A percentile compares a stretch with the other conserved stretches of the same genome.
These are phyloP conservation scores for Lates calcarifer DNA, from an alignment of 2,113 vertebrate genomes.

Conservation along the genomic window DNA sequence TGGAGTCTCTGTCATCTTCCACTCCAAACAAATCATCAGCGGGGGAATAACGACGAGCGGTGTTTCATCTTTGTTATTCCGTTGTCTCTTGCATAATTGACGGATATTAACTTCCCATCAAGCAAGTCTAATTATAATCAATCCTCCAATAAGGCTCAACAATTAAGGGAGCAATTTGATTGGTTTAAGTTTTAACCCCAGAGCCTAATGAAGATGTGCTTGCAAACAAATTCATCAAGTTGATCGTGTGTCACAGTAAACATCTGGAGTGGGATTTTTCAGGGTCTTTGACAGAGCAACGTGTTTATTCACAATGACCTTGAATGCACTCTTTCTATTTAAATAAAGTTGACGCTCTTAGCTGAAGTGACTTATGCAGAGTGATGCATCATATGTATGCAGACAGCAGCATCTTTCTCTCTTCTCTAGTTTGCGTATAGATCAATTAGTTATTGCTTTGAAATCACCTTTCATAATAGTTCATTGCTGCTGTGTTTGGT, in stretches of 20 bases:
- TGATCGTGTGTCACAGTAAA: conserved; percentile 36
- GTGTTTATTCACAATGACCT: conserved; percentile 23
- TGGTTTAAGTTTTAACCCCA: conserved; percentile 88
- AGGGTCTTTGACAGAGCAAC: conserved; percentile 1
- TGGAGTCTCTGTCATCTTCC: conserved; percentile 60
- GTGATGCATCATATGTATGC: not conserved
- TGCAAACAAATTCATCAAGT: conserved; percentile 87
- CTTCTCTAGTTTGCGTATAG: not conserved
- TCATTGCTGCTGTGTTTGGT: too few relatives aligned
- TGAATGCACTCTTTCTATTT: conserved; percentile 3
- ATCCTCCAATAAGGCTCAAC: conserved; percentile 90
- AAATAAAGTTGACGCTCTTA: not conserved
- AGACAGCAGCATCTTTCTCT: not conserved
- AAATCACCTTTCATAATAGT: not conserved
- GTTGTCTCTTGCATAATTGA: conserved; percentile 83
- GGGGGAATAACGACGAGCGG: conserved; percentile 52
- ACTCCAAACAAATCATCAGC: conserved; percentile 78
- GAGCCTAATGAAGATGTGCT: conserved; percentile 90
- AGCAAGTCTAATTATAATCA: conserved; percentile 93
- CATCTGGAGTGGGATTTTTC: conserved; percentile 57
- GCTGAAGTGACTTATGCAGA: not conserved
- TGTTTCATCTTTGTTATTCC: conserved; percentile 87
- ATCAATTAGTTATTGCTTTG: not conserved
- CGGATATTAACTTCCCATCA: conserved; percentile 81
- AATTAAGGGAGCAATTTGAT: conserved; percentile 91